Percentiles rank a stretch among this genome's conserved stretches.
Evolutionary conservation across 2,113 vertebrate genomes (phyloP).

Genomic region (Vulpes ferrilata): DNA sequence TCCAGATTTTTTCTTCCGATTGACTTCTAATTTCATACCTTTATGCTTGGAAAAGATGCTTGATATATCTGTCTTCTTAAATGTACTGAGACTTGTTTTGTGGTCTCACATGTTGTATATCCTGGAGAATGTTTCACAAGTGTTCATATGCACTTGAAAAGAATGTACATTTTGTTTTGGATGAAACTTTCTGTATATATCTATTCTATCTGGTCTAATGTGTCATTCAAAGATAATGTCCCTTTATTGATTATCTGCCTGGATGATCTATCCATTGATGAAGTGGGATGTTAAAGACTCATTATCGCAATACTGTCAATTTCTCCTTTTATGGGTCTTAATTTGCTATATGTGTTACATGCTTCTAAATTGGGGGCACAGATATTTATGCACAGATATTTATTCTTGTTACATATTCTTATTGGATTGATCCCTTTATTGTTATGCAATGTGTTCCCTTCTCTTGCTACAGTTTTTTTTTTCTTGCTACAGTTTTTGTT

Average conservation of each 20-base stretch:
- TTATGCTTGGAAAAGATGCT: neutral
- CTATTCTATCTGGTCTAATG: neutral
- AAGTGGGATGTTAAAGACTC: neutral
- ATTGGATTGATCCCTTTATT: neutral
- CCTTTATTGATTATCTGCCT: neutral
- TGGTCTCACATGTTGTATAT: neutral
- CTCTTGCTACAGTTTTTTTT: neutral
- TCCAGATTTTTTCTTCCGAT: neutral
- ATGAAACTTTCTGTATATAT: neutral
- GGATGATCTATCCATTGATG: neutral
- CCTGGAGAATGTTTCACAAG: neutral
- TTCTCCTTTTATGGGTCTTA: neutral
- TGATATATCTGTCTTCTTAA: neutral
- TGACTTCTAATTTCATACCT: neutral
- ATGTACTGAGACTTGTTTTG: neutral
- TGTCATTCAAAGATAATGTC: neutral
- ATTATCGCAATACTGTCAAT: neutral
- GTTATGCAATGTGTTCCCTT: neutral
- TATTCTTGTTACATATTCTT: neutral
- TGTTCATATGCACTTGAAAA: neutral
- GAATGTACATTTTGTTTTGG: neutral
- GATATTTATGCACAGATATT: neutral
- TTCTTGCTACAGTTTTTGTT: neutral
- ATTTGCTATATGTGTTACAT: neutral
- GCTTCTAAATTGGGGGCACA: neutral